These are phyloP conservation scores for Drosophila punjabiensis DNA, from an alignment of 1,140 invertebrate species.

Conservation along the genomic window DNA sequence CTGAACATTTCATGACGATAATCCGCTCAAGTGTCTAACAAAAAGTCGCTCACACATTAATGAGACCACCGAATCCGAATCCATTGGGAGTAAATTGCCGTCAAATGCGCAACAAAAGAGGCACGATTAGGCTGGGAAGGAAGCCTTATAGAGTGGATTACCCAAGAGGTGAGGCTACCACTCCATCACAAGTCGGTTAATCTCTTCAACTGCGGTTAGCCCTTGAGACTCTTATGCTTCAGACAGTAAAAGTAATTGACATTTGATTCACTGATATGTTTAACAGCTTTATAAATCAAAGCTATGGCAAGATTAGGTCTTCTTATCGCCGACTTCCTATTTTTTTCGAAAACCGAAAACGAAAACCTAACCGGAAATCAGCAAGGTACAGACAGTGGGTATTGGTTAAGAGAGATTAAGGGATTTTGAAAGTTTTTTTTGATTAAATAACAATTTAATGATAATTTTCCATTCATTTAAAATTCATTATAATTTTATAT, in stretches of 20 bases:
- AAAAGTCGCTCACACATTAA: slow-evolving; percentile 44
- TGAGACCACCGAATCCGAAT: slow-evolving; percentile 28
- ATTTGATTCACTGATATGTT: slow-evolving; percentile 40
- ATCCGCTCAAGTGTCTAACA: slow-evolving; percentile 72
- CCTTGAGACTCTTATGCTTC: background rate
- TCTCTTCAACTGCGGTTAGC: slow-evolving; percentile 12
- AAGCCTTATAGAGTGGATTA: slow-evolving; percentile 22
- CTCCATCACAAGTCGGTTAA: slow-evolving; percentile 16
- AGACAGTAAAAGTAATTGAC: slow-evolving; percentile 26
- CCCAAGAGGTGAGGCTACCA: background rate
- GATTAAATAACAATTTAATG: background rate
- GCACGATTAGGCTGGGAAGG: background rate
- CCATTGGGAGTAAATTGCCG: slow-evolving; percentile 20
- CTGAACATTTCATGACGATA: slow-evolving; percentile 45
- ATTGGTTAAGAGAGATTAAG: background rate
- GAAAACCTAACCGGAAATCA: slow-evolving; percentile 14
- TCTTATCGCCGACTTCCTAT: slow-evolving; percentile 18
- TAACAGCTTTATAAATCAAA: slow-evolving; percentile 17
- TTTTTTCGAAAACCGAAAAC: background rate
- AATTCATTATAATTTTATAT: too few relatives aligned
- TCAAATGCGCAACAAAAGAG: slow-evolving; percentile 45
- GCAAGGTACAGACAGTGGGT: background rate
- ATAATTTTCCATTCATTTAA: too few relatives aligned
- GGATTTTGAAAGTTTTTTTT: background rate
- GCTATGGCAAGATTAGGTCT: background rate